Evolutionary conservation across 2,888 invertebrate genomes (phyloP).

Genomic region (Andrena flavipes): DNA sequence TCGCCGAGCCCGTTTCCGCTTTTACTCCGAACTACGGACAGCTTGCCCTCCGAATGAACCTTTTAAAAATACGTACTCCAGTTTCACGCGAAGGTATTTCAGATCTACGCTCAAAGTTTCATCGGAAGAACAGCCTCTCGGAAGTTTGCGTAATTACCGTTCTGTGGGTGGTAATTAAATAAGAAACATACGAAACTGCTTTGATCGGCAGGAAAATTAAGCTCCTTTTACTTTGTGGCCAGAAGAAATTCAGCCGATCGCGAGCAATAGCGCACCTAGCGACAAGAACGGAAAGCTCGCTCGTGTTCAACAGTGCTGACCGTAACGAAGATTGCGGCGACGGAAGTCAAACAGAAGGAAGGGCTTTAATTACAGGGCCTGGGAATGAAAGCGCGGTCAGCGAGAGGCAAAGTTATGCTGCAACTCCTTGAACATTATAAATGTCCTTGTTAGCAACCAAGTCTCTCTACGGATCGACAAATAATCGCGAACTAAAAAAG

Average conservation of each 20-base stretch:
- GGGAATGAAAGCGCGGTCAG: background rate
- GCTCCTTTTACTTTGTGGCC: background rate
- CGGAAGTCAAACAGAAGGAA: constrained; percentile 30
- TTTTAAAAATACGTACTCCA: constrained; percentile 20
- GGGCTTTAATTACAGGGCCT: constrained; percentile 19
- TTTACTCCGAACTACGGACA: constrained; percentile 15
- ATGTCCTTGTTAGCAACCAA: too few relatives aligned
- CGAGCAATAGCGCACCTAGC: background rate
- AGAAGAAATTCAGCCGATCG: background rate
- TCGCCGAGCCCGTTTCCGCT: constrained; percentile 52
- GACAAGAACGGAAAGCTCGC: background rate
- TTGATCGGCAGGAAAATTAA: background rate
- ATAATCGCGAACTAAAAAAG: too few relatives aligned
- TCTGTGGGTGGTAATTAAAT: background rate
- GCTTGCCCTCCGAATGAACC: constrained; percentile 15
- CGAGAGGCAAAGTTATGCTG: constrained; percentile 22
- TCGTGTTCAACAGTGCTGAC: constrained; percentile 3
- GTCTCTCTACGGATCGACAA: too few relatives aligned
- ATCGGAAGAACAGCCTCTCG: background rate
- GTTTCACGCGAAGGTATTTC: background rate
- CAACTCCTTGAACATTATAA: constrained; percentile 16
- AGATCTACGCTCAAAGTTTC: background rate
- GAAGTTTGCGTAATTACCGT: background rate
- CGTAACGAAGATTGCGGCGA: constrained; percentile 13
- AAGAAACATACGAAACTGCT: background rate